Evolutionary conservation across 2,797 vertebrate species (phyloP).

Genomic region (Coluber constrictor): DNA sequence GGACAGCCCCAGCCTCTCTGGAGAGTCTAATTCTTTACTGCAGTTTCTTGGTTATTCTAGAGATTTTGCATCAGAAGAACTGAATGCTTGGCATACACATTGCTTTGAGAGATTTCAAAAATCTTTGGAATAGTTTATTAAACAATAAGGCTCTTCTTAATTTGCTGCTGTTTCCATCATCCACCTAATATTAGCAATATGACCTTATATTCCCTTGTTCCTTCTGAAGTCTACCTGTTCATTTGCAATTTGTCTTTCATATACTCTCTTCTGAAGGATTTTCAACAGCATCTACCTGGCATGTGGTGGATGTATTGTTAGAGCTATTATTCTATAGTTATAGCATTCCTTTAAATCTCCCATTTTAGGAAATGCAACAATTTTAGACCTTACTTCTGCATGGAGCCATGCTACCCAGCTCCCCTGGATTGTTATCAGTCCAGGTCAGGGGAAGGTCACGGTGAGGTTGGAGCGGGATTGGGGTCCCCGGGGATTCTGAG

Average conservation of each 20-base stretch:
- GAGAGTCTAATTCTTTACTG: neutral
- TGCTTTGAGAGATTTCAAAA: neutral
- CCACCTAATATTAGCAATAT: neutral
- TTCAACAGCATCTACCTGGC: neutral
- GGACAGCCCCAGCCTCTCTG: neutral
- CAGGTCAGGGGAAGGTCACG: too few relatives aligned
- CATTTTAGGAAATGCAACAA: neutral
- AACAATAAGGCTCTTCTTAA: neutral
- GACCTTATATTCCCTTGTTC: neutral
- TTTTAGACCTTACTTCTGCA: neutral
- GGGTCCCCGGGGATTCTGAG: too few relatives aligned
- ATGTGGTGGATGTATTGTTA: neutral
- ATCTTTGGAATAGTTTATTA: neutral
- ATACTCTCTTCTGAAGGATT: neutral
- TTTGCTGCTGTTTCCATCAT: neutral
- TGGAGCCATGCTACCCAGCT: neutral
- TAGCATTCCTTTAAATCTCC: neutral
- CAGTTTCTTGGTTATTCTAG: neutral
- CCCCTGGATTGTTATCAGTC: too few relatives aligned
- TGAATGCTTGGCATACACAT: neutral
- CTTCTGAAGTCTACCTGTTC: neutral
- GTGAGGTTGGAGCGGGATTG: too few relatives aligned
- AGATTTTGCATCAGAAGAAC: neutral
- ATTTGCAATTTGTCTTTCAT: neutral
- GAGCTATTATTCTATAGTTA: neutral